Evolutionary conservation across 2,113 vertebrate genomes (phyloP).

Genomic region (Saccopteryx bilineata): DNA sequence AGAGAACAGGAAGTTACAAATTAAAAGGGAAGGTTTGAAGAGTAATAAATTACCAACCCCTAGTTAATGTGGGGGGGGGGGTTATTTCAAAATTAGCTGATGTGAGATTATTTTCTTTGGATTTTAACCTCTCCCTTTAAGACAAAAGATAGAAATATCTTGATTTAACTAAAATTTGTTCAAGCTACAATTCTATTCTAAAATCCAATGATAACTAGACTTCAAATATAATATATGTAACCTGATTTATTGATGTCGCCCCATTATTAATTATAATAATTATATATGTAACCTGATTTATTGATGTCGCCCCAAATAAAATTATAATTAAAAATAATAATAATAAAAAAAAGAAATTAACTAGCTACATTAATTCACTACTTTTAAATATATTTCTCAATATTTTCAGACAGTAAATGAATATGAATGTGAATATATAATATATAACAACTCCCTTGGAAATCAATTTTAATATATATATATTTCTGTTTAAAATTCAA

Average conservation of each 20-base stretch:
- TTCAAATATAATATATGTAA: constrained; percentile 52
- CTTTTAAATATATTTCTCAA: constrained; percentile 75
- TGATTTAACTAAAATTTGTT: constrained; percentile 46
- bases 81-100: constrained; percentile 31
- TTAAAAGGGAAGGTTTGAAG: constrained; percentile 32
- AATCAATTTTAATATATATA: constrained; percentile 73
- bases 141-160: constrained; percentile 63
- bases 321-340: too few relatives aligned
- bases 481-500: constrained; percentile 72
- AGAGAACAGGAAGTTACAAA: constrained; percentile 6
- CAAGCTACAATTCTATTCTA: constrained; percentile 37
- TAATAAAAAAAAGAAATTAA: constrained; percentile 37
- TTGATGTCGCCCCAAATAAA: too few relatives aligned
- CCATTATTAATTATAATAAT: too few relatives aligned
- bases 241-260: too few relatives aligned
- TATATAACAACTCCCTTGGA: constrained; percentile 67
- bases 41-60: not conserved
- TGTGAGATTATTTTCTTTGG: constrained; percentile 40
- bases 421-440: constrained; percentile 64
- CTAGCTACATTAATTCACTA: constrained; percentile 62
- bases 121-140: constrained; percentile 37
- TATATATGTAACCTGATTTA: too few relatives aligned
- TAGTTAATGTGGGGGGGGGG: constrained; percentile 20
- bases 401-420: constrained; percentile 56
- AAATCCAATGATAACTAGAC: constrained; percentile 35